Base-by-base conservation (phyloP, 2,113 vertebrate species). In the Ornithorhynchus anatinus region DNA sequence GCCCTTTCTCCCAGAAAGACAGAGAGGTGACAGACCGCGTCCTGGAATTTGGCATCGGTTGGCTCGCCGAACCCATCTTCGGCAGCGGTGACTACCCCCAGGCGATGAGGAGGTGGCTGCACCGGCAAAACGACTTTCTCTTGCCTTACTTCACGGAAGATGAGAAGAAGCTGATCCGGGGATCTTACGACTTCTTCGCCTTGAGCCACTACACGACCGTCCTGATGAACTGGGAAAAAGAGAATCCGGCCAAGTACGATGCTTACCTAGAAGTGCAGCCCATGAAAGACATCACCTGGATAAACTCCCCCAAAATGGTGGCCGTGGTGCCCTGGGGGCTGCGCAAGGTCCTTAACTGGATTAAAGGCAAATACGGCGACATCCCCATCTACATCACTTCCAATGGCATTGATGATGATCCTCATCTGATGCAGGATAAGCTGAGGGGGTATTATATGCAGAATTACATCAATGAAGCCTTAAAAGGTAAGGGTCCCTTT, bases 271-370 rank as follows among this genome's bases (percentile, higher is more conserved):
- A 97, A 75, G 95, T 96, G 45, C 97, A 98, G 37, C 91, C 94
- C 79, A 93, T 97, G 88, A 94, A 90, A 1, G 98, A 99, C 83
- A 94, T 93, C 81, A 99, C 98, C 0, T 99, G 97, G 93, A 85
- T 94, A 39, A 89, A 84, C 58, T 95, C 94, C 0, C 92, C 93
- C 3, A 48, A 51, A 1, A 89, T 87, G 84, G 81, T 79, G 62
- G 92, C 96, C 0, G 96, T 99, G 1, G 97, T 99, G 54, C 97
- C 98, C 23, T 98, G 96, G 96, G 98, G 98, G 10, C 84, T 99
- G 32, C 94, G 97, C 14, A 97, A 94, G 72, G 90, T 95, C 13
- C 88, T 94, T 36, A 82, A 59, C 33, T 89, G 96, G 96, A 86
- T 98, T 59, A 95, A 89, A 77, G 71, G 88, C 8, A 96, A 94